Percentiles rank a stretch among this genome's conserved stretches.
phyloP scores from a whole-genome alignment of 2,888 invertebrate genomes.

The Orchesellides sinensis region DNA sequence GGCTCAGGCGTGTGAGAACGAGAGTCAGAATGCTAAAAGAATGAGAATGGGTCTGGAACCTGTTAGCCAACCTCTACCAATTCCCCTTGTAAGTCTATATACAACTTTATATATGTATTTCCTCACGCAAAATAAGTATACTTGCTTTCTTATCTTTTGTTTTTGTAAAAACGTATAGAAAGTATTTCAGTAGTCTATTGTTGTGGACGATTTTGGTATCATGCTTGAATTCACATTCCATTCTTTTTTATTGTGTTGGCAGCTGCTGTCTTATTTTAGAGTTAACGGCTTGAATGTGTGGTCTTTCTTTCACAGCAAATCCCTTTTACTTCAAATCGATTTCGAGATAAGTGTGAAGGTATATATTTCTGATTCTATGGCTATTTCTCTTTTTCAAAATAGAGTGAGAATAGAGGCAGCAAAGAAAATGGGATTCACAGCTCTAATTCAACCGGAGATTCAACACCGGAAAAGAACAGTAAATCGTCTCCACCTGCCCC shows the following conservation, averaged over 20 bases:
- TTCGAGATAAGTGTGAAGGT: neutral
- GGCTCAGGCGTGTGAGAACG: constrained; percentile 97
- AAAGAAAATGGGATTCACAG: constrained; percentile 65
- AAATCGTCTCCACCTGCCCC: constrained; percentile 59
- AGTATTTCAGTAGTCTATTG: constrained; percentile 28
- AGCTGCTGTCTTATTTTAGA: constrained; percentile 22
- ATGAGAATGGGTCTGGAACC: constrained; percentile 98
- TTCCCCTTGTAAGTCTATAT: constrained; percentile 79
- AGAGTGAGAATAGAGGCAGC: constrained; percentile 67
- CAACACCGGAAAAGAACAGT: constrained; percentile 67
- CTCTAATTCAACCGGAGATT: constrained; percentile 55
- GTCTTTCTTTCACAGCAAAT: neutral
- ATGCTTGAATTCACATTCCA: constrained; percentile 30
- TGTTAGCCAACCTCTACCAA: constrained; percentile 92
- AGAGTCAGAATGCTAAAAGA: constrained; percentile 97
- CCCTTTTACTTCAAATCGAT: neutral
- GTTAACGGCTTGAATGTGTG: neutral
- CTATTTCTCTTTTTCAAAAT: neutral
- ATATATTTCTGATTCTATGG: neutral
- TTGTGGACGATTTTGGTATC: constrained; percentile 42
- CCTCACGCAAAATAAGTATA: constrained; percentile 7
- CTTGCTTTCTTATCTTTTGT: constrained; percentile 5
- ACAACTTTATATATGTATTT: neutral
- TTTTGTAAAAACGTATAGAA: neutral
- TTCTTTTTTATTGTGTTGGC: constrained; percentile 45